Evolutionary conservation across 2,113 vertebrate genomes (phyloP).

Genomic region (Eudyptes chrysolophus): DNA sequence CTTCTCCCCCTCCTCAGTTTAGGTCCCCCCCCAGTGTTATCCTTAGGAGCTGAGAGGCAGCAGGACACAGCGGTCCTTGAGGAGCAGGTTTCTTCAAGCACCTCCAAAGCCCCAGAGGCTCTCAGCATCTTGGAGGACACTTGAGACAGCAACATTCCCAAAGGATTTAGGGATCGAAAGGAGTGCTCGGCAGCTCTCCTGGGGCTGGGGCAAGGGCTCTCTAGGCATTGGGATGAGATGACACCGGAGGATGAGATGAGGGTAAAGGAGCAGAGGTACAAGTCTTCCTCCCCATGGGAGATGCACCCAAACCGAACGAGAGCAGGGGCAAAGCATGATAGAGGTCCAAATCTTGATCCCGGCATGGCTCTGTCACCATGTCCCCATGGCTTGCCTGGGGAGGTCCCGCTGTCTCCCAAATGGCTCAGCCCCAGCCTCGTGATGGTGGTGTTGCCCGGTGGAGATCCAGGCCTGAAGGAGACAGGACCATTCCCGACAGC

Average conservation of each 20-base stretch:
- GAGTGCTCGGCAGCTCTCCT: neutral
- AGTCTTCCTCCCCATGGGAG: neutral
- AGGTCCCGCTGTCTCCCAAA: neutral
- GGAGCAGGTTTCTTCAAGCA: neutral
- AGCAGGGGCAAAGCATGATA: accelerated
- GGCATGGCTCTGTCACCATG: neutral
- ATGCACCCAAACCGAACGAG: accelerated
- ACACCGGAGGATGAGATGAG: neutral
- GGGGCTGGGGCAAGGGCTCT: neutral
- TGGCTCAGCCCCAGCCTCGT: neutral
- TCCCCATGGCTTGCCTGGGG: neutral
- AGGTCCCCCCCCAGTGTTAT: accelerated
- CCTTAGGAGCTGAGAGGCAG: neutral
- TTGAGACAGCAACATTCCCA: neutral
- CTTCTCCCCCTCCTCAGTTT: neutral
- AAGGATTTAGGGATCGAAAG: neutral
- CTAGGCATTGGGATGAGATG: no score
- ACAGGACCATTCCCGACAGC: accelerated
- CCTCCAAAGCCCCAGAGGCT: neutral
- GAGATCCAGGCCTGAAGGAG: neutral
- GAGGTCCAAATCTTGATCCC: neutral
- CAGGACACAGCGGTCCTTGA: neutral
- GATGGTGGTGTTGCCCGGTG: neutral
- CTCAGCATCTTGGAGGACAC: neutral
- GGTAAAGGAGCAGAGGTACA: neutral